phyloP scores from a whole-genome alignment of 1,140 invertebrate species.

The Saccostrea glomerata region DNA sequence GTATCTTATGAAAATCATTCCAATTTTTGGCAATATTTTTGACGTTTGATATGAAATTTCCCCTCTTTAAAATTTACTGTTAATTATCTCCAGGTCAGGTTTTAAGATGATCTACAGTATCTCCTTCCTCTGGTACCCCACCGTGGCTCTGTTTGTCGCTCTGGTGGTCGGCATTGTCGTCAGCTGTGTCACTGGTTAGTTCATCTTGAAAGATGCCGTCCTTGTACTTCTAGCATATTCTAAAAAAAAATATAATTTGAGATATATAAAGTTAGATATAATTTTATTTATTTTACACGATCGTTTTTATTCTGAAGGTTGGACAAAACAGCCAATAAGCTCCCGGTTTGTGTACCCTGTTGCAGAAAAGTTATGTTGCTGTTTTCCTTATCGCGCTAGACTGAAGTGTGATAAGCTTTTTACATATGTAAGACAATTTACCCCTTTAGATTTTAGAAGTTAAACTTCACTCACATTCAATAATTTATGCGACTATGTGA shows the following conservation, averaged over 20 bases:
- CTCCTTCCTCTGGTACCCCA: conserved; percentile 90
- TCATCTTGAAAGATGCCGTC: neutral
- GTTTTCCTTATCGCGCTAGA: conserved; percentile 39
- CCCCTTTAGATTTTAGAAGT: neutral
- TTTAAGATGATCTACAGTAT: conserved; percentile 83
- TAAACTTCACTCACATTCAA: too few species aligned
- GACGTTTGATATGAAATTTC: neutral
- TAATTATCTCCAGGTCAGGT: conserved; percentile 43
- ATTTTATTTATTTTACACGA: neutral
- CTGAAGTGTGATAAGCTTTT: conserved; percentile 43
- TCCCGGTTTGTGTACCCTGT: conserved; percentile 50
- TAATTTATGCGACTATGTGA: too few species aligned
- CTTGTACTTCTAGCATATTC: neutral
- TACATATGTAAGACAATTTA: conserved; percentile 48
- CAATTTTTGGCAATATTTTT: too few species aligned
- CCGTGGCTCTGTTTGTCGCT: conserved; percentile 84
- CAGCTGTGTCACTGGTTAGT: conserved; percentile 83
- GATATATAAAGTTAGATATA: neutral
- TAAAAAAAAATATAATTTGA: too few species aligned
- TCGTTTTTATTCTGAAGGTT: conserved; percentile 40
- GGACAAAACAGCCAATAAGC: conserved; percentile 49
- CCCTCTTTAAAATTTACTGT: neutral
- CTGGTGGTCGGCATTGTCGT: conserved; percentile 84
- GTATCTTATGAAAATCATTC: too few species aligned
- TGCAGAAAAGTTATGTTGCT: conserved; percentile 54